Evolutionary conservation across 2,888 invertebrate genomes (phyloP).

Genomic region (Trichacis sp.): DNA sequence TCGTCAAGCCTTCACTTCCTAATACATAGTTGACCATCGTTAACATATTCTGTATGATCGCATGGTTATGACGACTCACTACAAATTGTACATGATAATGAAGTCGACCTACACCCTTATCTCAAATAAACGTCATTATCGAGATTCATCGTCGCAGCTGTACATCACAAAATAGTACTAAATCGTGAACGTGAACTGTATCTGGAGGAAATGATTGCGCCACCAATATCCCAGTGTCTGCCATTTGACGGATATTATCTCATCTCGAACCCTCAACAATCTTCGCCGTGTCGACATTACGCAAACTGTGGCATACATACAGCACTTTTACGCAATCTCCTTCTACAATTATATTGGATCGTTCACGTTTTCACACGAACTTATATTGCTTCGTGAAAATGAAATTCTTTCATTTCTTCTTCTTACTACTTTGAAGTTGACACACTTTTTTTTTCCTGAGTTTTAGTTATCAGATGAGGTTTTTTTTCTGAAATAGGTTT

Average conservation of each 20-base stretch:
- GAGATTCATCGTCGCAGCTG: constrained; percentile 36
- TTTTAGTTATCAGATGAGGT: too few relatives aligned
- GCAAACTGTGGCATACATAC: constrained; percentile 5
- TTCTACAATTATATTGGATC: too few relatives aligned
- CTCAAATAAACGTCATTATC: constrained; percentile 40
- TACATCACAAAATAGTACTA: constrained; percentile 39
- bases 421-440: too few relatives aligned
- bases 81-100: constrained; percentile 14
- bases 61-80: neutral
- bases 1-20: too few relatives aligned
- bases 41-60: neutral
- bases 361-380: too few relatives aligned
- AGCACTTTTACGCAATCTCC: neutral
- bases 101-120: constrained; percentile 22
- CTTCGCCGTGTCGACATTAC: constrained; percentile 21
- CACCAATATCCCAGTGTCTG: constrained; percentile 56
- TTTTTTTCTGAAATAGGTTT: too few relatives aligned
- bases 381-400: too few relatives aligned
- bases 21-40: neutral
- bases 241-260: constrained; percentile 57
- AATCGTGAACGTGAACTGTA: constrained; percentile 48
- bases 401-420: too few relatives aligned
- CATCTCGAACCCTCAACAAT: constrained; percentile 46
- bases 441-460: too few relatives aligned
- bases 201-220: constrained; percentile 54